A percentile compares a stretch with the other conserved stretches of the same genome.
Evolutionary conservation across 2,888 invertebrate genomes (phyloP).

Genomic region (Laspeyria flexula): DNA sequence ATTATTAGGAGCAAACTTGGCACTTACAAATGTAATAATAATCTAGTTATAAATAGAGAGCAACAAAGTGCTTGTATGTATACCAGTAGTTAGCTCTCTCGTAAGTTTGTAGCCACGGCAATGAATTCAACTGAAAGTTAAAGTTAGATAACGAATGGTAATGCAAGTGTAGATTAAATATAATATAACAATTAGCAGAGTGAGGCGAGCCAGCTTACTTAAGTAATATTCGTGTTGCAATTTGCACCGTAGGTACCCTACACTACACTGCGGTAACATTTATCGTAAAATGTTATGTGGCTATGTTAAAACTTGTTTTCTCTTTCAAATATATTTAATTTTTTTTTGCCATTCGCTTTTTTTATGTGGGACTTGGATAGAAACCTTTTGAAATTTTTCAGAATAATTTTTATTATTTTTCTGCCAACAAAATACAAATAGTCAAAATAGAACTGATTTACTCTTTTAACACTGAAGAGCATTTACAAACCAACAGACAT

Average conservation of each 20-base stretch:
- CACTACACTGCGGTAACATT: slow-evolving; percentile 17
- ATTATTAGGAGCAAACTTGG: no score
- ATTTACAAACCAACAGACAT: no score
- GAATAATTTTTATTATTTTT: no score
- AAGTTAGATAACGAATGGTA: slow-evolving; percentile 8
- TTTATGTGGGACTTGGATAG: no score
- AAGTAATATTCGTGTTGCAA: slow-evolving; percentile 28
- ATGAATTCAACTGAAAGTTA: not conserved
- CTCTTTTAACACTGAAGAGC: no score
- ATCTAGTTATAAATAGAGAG: not conserved
- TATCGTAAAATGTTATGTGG: slow-evolving; percentile 22
- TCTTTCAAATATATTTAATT: slow-evolving; percentile 5
- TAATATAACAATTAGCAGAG: slow-evolving; percentile 32
- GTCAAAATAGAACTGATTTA: no score
- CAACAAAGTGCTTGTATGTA: not conserved
- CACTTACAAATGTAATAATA: not conserved
- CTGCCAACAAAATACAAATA: no score
- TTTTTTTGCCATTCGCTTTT: no score
- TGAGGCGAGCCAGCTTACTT: slow-evolving; percentile 18
- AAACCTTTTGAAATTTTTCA: no score
- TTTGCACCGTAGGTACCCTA: slow-evolving; percentile 20
- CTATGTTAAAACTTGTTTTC: slow-evolving; percentile 7
- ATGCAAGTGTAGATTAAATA: slow-evolving; percentile 19
- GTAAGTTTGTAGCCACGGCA: not conserved
- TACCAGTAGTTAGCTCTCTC: not conserved